Base-by-base conservation (phyloP, 2,888 invertebrate species). In the Erebia palarica region DNA sequence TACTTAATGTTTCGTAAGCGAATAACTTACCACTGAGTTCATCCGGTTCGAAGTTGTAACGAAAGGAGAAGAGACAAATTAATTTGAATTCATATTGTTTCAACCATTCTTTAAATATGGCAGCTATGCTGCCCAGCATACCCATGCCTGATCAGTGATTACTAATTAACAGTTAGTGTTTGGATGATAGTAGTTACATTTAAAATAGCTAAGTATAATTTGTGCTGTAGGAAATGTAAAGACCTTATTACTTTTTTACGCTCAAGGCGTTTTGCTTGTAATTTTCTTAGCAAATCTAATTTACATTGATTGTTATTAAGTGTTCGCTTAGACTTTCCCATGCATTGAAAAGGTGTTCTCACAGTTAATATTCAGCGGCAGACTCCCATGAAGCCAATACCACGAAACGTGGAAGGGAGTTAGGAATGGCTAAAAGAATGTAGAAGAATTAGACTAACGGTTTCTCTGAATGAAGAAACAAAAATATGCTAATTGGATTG, bases 381-480 rank as follows among this genome's bases (percentile, higher is more conserved):
- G 68, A 76, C 81, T 86, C 86, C 74, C 86, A 84, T 81, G 80
- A 69, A 79, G 79, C 79, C 79, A 79, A 77, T 81, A 77, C 68
- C 67, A 68, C 61, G 68, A 63, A 71, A 74, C 53, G 60, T 72
- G 75, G 76, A 74, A 75, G 68, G 44, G 44, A 64, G 55, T 21
- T 36, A 42, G 42, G 44, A 68, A 49, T 21, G 18, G 49, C 14
- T 47, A 49, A 63, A 49, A 49, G 21, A 14, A 16, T 5, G 13
- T 47, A 18, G 5, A 21, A 21, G 21, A 9, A 18, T 8, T 21
- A 13, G 13, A 21, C 21, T 49, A 47, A 49, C 49, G 13, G 18
- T 63, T 49, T 63, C 49, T 49, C 13, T 63, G 3, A 49, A 14
- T n/a, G 1, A 21, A 49, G 8, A 14, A 21, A 9, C 47, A 21